Conservation (phyloP, 1,140 invertebrate species). For the Drosophila truncata region DNA sequence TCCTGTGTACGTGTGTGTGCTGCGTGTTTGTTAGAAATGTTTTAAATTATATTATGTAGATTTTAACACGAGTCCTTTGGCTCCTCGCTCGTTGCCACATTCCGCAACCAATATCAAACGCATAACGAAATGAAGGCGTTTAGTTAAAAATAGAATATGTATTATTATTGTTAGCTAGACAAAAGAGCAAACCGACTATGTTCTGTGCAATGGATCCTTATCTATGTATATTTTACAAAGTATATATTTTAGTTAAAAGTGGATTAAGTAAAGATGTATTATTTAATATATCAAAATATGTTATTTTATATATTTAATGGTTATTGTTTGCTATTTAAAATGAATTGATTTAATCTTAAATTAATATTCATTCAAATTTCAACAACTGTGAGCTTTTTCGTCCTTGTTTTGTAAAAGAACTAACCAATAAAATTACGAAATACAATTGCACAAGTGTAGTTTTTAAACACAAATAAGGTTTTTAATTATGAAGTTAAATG, state of each 20-base stretch:
- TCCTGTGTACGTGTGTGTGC: slow-evolving; percentile 30
- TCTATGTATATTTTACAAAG: slow-evolving; percentile 29
- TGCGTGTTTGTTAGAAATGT: slow-evolving; percentile 47
- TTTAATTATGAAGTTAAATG: neutral
- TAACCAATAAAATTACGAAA: slow-evolving; percentile 1
- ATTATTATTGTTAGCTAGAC: slow-evolving; percentile 70
- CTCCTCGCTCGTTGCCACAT: slow-evolving; percentile 34
- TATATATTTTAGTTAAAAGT: slow-evolving; percentile 10
- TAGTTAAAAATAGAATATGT: slow-evolving; percentile 53
- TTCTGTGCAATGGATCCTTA: slow-evolving; percentile 60
- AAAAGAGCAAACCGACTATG: slow-evolving; percentile 57
- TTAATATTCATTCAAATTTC: neutral
- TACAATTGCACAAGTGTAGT: slow-evolving; percentile 2
- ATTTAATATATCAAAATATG: slow-evolving; percentile 1
- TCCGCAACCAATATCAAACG: slow-evolving; percentile 52
- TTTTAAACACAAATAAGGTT: neutral
- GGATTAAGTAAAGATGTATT: neutral
- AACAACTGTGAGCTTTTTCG: neutral
- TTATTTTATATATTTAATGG: neutral
- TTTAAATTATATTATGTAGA: slow-evolving; percentile 58
- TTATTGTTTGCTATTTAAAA: slow-evolving; percentile 12
- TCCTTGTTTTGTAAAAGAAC: neutral
- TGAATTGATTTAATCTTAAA: neutral
- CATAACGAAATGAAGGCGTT: slow-evolving; percentile 40
- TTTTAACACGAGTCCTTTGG: slow-evolving; percentile 42